A percentile compares a stretch with the other conserved stretches of the same genome.
phyloP scores from a whole-genome alignment of 2,888 invertebrate genomes.

The Lasioglossum villosulum region DNA sequence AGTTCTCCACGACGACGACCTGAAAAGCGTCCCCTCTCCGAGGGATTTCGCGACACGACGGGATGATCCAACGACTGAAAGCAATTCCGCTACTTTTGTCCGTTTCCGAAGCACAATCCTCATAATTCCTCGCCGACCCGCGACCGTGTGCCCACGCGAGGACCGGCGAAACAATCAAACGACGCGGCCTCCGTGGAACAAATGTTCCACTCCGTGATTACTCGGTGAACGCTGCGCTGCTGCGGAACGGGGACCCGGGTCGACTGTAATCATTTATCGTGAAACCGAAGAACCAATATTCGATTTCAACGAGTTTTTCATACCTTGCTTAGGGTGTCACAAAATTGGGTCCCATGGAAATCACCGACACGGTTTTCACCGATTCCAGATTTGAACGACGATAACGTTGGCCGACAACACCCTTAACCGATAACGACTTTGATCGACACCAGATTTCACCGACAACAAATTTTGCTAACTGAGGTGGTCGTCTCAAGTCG shows the following conservation, averaged over 20 bases:
- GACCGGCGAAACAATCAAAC: slow-evolving; percentile 7
- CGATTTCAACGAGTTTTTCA: background rate
- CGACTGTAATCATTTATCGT: background rate
- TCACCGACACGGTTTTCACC: no score
- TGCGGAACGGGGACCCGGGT: background rate
- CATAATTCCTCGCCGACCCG: slow-evolving; percentile 1
- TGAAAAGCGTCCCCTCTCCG: background rate
- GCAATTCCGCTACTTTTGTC: slow-evolving; percentile 13
- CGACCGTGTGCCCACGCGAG: background rate
- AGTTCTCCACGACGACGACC: background rate
- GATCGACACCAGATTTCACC: no score
- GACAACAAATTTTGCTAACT: no score
- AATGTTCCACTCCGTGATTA: background rate
- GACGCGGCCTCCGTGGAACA: background rate
- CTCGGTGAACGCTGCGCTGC: slow-evolving; percentile 6
- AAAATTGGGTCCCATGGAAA: no score
- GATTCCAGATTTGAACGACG: no score
- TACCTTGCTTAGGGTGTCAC: no score
- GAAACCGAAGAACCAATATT: background rate
- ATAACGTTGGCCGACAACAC: no score
- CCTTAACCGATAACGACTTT: no score
- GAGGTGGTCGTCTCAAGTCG: no score
- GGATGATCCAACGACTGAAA: background rate
- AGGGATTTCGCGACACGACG: background rate
- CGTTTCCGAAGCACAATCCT: slow-evolving; percentile 30